These are phyloP conservation scores for Ectropis grisescens DNA, from an alignment of 1,140 invertebrate species.

Conservation along the genomic window DNA sequence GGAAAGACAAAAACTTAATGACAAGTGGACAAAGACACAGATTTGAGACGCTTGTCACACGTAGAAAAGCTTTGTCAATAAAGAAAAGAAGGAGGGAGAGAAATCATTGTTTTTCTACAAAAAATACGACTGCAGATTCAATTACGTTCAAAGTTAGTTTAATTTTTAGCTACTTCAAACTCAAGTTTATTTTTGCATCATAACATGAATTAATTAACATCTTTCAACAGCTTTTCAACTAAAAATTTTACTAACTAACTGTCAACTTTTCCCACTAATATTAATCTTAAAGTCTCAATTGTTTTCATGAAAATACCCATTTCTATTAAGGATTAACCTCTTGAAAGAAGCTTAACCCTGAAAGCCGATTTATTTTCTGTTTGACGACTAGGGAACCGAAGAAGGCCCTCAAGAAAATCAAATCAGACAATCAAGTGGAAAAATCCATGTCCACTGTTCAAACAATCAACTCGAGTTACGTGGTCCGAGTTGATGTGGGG, in stretches of 20 bases:
- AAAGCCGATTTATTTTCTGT: constrained; percentile 18
- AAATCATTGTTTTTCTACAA: constrained; percentile 1
- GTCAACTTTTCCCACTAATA: no score
- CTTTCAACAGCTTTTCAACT: no score
- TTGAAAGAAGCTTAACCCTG: background rate
- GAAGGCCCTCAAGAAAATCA: constrained; percentile 53
- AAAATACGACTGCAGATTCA: no score
- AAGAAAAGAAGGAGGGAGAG: constrained; percentile 4
- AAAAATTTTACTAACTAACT: no score
- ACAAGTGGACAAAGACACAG: constrained; percentile 62
- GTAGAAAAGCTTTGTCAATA: constrained; percentile 1
- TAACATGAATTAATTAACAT: no score
- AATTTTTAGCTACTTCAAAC: no score
- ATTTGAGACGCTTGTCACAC: constrained; percentile 64
- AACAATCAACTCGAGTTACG: constrained; percentile 67
- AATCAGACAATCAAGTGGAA: constrained; percentile 68
- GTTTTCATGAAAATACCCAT: no score
- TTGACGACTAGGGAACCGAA: constrained; percentile 20
- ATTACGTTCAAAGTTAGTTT: no score
- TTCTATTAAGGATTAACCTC: no score
- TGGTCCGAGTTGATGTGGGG: constrained; percentile 41
- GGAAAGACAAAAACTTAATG: constrained; percentile 66
- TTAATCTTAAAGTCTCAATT: no score
- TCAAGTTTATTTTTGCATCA: no score
- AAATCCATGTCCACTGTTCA: constrained; percentile 59